These are phyloP conservation scores for Sminthurinus signatus DNA, from an alignment of 1,140 invertebrate species.

Conservation along the genomic window DNA sequence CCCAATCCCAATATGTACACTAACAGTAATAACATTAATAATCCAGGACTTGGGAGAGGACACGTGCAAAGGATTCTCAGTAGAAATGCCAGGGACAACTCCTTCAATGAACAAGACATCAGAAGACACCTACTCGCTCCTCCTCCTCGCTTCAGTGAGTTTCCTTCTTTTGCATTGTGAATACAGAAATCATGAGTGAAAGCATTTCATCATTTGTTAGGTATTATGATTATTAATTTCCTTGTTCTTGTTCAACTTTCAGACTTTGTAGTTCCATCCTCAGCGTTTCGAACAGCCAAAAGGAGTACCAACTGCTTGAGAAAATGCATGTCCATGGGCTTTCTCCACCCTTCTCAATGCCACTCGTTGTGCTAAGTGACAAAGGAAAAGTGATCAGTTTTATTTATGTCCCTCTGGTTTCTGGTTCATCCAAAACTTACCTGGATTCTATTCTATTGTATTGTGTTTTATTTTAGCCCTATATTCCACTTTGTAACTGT, in stretches of 20 bases:
- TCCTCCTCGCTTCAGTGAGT: not conserved
- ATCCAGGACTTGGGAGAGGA: too few relatives aligned
- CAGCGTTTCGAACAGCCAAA: constrained; percentile 24
- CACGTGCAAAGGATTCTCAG: too few relatives aligned
- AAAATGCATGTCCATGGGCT: constrained; percentile 44
- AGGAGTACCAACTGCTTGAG: constrained; percentile 44
- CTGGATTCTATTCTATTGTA: too few relatives aligned
- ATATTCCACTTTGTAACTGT: too few relatives aligned
- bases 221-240: not conserved
- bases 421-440: too few relatives aligned
- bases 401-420: too few relatives aligned
- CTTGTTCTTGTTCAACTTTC: not conserved
- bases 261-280: not conserved
- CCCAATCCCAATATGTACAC: too few relatives aligned
- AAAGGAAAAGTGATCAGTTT: too few relatives aligned
- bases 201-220: not conserved
- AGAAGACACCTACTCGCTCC: not conserved
- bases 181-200: not conserved
- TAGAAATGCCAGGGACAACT: too few relatives aligned
- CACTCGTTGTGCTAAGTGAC: constrained; percentile 44
- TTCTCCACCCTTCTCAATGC: constrained; percentile 45
- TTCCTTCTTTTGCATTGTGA: too few relatives aligned
- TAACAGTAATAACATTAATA: too few relatives aligned
- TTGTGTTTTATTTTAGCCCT: too few relatives aligned
- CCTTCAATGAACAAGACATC: not conserved